phyloP scores from a whole-genome alignment of 1,140 invertebrate genomes.

The Drosophila orena region DNA sequence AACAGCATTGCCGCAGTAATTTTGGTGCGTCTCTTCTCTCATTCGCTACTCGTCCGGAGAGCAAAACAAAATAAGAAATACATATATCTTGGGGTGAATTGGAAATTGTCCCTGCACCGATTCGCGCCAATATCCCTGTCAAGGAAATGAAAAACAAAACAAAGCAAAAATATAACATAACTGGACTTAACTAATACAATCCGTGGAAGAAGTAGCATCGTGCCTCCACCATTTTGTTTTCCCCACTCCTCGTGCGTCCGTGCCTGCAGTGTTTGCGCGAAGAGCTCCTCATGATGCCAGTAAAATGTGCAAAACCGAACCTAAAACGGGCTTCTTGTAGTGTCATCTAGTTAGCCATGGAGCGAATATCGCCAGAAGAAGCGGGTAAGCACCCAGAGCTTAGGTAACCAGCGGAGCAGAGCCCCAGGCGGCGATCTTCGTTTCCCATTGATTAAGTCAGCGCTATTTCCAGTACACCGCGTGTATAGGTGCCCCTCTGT shows the following conservation, averaged over 20 bases:
- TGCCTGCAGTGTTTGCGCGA: slow-evolving; percentile 6
- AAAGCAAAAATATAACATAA: background rate
- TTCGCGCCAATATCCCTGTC: slow-evolving; percentile 30
- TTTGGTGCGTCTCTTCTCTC: slow-evolving; percentile 16
- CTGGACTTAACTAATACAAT: background rate
- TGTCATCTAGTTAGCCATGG: slow-evolving; percentile 20
- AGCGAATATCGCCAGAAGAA: slow-evolving; percentile 9
- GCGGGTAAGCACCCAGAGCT: slow-evolving; percentile 10
- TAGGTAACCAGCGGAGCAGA: slow-evolving; percentile 2
- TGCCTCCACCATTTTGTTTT: slow-evolving; percentile 39
- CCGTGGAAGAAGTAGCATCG: background rate
- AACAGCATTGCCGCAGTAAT: slow-evolving; percentile 6
- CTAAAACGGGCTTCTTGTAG: background rate
- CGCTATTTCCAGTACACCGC: slow-evolving; percentile 49
- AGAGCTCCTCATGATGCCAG: slow-evolving; percentile 23
- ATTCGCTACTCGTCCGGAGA: slow-evolving; percentile 21
- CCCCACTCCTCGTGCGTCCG: slow-evolving; percentile 14
- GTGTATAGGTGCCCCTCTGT: background rate
- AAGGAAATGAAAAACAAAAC: slow-evolving; percentile 5
- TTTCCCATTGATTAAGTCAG: slow-evolving; percentile 52
- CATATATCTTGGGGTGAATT: slow-evolving; percentile 27
- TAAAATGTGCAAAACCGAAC: slow-evolving; percentile 8
- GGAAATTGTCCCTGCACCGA: slow-evolving; percentile 30
- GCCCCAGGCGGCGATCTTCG: slow-evolving; percentile 27
- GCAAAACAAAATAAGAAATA: slow-evolving; percentile 42